A percentile compares a stretch with the other conserved stretches of the same genome.
Evolutionary conservation across 2,888 invertebrate species (phyloP).

Genomic region (Sipha maydis): DNA sequence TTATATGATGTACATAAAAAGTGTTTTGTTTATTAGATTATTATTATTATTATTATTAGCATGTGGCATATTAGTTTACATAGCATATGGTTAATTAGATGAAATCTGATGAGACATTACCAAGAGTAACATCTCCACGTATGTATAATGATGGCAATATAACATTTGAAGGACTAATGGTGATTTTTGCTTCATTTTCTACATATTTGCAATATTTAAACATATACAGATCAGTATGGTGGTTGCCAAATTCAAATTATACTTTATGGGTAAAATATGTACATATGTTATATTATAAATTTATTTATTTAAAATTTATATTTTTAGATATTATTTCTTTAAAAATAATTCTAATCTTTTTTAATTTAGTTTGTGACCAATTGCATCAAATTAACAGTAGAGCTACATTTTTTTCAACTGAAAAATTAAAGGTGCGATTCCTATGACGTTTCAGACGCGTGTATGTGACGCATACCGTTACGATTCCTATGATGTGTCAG

Average conservation of each 20-base stretch:
- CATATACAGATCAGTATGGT: constrained; percentile 95
- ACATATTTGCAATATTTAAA: constrained; percentile 92
- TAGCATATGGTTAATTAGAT: too few relatives aligned
- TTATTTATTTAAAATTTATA: neutral
- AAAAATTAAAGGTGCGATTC: too few relatives aligned
- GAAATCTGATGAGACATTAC: constrained; percentile 53
- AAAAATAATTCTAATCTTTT: neutral
- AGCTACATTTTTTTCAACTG: neutral
- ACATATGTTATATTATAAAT: neutral
- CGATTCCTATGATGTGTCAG: too few relatives aligned
- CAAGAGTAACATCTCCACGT: constrained; percentile 54
- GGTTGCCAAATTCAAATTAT: constrained; percentile 89
- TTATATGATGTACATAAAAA: neutral
- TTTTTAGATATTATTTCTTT: neutral
- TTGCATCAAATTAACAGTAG: neutral
- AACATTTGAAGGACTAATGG: constrained; percentile 86
- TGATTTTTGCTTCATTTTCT: constrained; percentile 81
- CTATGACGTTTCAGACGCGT: too few relatives aligned
- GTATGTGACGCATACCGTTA: too few relatives aligned
- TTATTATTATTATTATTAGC: too few relatives aligned
- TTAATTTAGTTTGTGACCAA: neutral
- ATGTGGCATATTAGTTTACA: too few relatives aligned
- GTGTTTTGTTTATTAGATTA: constrained; percentile 8
- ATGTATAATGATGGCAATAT: constrained; percentile 67
- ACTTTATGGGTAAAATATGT: constrained; percentile 50